These are phyloP conservation scores for Cassiopea xamachana DNA, from an alignment of 30 jellyfish, hydroid and myxozoan genomes.

Conservation along the genomic window DNA sequence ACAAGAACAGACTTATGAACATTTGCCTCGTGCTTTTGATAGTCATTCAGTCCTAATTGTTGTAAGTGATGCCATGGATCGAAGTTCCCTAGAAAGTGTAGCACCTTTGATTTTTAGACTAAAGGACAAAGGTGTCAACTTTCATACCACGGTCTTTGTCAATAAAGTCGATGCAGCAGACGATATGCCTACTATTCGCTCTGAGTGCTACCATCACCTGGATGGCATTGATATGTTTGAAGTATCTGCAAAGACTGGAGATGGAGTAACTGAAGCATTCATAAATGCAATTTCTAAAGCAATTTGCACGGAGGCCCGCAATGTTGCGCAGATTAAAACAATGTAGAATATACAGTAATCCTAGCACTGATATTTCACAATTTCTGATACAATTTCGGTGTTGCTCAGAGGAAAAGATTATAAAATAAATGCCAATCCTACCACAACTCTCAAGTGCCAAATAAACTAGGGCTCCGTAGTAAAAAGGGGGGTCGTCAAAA, in stretches of 20 bases:
- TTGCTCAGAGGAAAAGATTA: no score
- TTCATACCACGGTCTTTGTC: slow-evolving; percentile 16
- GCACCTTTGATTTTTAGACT: slow-evolving; percentile 1
- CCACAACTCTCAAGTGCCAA: no score
- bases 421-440: no score
- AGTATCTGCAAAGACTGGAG: slow-evolving; percentile 70
- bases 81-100: slow-evolving; percentile 3
- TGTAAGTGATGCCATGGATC: slow-evolving; percentile 52
- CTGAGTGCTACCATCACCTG: slow-evolving; percentile 1
- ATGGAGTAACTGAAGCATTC: slow-evolving; percentile 20
- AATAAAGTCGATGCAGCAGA: slow-evolving; percentile 44
- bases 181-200: neutral
- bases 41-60: slow-evolving; percentile 26
- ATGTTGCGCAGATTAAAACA: neutral
- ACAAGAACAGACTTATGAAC: neutral
- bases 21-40: neutral
- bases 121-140: neutral
- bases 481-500: no score
- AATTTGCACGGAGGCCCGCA: slow-evolving; percentile 22
- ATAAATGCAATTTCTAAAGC: slow-evolving; percentile 30
- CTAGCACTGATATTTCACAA: no score
- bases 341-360: no score
- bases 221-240: slow-evolving; percentile 34
- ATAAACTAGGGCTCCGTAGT: no score
- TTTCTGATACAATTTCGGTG: no score